Evolutionary conservation across 2,113 vertebrate genomes (phyloP), one percentile per base, ranked within the genome.

Genomic region (Gallinago paraguaiae): DNA sequence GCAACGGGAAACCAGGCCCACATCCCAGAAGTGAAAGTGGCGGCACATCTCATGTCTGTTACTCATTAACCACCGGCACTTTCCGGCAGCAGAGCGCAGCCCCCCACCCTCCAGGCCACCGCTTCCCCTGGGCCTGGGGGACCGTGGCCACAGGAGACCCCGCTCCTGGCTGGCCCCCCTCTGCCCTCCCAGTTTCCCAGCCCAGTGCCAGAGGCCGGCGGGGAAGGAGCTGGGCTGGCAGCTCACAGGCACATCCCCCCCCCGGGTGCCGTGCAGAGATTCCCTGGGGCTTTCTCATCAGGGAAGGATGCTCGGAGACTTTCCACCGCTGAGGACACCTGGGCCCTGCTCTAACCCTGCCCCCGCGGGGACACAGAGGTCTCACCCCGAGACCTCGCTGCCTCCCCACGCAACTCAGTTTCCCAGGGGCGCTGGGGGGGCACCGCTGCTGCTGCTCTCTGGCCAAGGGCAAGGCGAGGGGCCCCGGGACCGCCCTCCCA

Each of bases 91-190:
- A 22, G 37, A 9, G 17, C 3, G 5, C 53, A 57, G 88, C n/a
- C 69, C 67, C 94, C 31, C 33, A 19, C 11, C 54, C 35, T 43
- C 3, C 1, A 9, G 59, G 13, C 39, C 59, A 27, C 25, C 23
- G 35, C 54, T 23, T 6, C 25, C 46, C n/a, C 14, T 2, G 17
- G 1, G 3, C 1, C 20, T 1, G 11, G 20, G 46, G 28, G 27
- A 37, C 13, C 0, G 1, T 45, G 43, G 41, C 3, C 2, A 0
- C 1, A 0, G 54, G 15, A 8, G 56, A 46, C 25, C 81, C 41
- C 39, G 4, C 16, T 33, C 17, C 35, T 5, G 35, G 19, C 19
- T 8, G 0, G 13, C 24, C 41, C 64, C 69, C 13, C 22, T 7
- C 61, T 19, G 28, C 16, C 35, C 22, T 8, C 35, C 60, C 4